Evolutionary conservation across 2,888 invertebrate species (phyloP), one percentile per base, ranked within the genome.

Genomic region (Abscondita cerata): DNA sequence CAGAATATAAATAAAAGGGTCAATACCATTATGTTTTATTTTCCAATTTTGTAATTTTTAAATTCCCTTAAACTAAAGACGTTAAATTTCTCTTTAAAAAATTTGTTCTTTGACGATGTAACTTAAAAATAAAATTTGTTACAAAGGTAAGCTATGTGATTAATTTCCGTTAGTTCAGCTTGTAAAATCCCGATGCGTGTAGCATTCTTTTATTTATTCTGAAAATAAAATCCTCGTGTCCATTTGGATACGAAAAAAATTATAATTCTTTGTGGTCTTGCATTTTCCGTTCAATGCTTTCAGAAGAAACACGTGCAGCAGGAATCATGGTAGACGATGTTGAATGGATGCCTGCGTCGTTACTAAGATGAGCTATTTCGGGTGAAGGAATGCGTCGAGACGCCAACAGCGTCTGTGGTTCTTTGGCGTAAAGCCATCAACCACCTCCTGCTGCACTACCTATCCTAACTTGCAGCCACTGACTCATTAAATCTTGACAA

Each of bases 301-400:
- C 48, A 52, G 55, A 25, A 47, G 59, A 52, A 64, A 62, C 67
- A 67, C 67, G 67, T 67, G 67, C 65, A 61, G 57, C 68, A 68
- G 68, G 68, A 67, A 68, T 69, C 67, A 72, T 68, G 70, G 71
- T 66, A 67, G 62, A 50, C 63, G 64, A 44, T 68, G 64, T 62
- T 72, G 73, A 74, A 74, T 75, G 76, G 73, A 77, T 76, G 75
- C 76, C 73, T 73, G 71, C 68, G 71, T 65, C 68, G 75, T 78
- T 77, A 78, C 77, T 77, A 76, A 78, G 75, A 72, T 64, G 66
- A 65, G 73, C 78, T 80, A 80, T 76, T 74, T 79, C 71, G 65
- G 76, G 73, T 68, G 47, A 62, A 73, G 77, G 78, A 78, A 79
- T 79, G 80, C 79, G 78, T 76, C 78, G 75, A 70, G 79, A 78